These are phyloP conservation scores for Leistus spinibarbis DNA, from an alignment of 2,888 invertebrate genomes.

Conservation along the genomic window DNA sequence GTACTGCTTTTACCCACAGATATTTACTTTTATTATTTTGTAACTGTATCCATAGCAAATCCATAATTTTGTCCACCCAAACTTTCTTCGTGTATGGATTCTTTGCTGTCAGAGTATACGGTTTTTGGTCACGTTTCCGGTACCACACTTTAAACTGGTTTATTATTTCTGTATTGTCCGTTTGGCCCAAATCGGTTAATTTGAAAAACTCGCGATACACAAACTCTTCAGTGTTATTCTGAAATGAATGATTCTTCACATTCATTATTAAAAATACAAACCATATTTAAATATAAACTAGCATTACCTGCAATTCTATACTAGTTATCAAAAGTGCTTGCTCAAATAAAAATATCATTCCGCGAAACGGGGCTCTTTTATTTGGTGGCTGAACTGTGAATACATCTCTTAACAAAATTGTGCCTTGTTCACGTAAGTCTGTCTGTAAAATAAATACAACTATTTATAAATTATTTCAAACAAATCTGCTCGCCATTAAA, in stretches of 20 bases:
- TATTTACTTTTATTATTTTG: constrained; percentile 26
- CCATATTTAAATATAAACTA: neutral
- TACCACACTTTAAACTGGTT: constrained; percentile 39
- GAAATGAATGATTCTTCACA: constrained; percentile 39
- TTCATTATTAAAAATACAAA: neutral
- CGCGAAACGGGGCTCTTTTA: constrained; percentile 56
- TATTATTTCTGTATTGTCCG: constrained; percentile 33
- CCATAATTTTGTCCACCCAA: constrained; percentile 22
- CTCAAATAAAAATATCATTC: constrained; percentile 53
- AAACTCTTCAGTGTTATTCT: constrained; percentile 48
- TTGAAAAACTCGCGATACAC: constrained; percentile 49
- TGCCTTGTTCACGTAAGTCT: constrained; percentile 11
- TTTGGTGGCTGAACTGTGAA: constrained; percentile 53
- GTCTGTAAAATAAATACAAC: constrained; percentile 8
- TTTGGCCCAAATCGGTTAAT: constrained; percentile 42
- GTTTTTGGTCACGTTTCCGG: constrained; percentile 39
- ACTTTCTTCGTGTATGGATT: constrained; percentile 7
- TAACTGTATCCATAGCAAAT: constrained; percentile 27
- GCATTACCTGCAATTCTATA: constrained; percentile 17
- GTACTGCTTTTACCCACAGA: neutral
- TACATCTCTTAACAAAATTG: constrained; percentile 18
- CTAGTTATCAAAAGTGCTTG: constrained; percentile 51
- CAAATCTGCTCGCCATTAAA: too few species aligned
- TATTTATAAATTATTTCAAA: neutral
- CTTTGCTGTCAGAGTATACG: constrained; percentile 14